phyloP scores from a whole-genome alignment of 2,797 vertebrate genomes.

The Scyliorhinus canicula region DNA sequence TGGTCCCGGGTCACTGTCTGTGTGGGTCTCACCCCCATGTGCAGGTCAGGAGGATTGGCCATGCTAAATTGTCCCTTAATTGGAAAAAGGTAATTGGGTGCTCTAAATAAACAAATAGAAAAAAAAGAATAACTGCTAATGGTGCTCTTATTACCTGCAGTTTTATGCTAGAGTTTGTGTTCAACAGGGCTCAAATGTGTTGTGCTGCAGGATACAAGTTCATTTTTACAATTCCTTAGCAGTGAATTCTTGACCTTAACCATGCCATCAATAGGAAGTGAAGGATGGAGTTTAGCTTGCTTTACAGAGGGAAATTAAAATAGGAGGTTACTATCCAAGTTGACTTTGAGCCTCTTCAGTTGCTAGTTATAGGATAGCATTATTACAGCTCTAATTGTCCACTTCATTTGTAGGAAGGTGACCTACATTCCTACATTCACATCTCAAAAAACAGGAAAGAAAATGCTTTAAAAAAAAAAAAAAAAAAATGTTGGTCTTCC shows the following conservation, averaged over 20 bases:
- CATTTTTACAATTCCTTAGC: not conserved
- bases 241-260: not conserved
- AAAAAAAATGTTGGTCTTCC: too few species aligned
- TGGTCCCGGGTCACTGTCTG: too few species aligned
- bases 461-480: not conserved
- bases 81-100: too few species aligned
- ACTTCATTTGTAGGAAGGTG: not conserved
- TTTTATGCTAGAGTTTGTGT: not conserved
- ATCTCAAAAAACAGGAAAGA: not conserved
- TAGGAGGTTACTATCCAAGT: not conserved
- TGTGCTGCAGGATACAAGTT: not conserved
- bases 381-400: not conserved
- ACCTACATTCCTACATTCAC: not conserved
- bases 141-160: not conserved
- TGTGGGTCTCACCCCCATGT: too few species aligned
- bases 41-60: too few species aligned
- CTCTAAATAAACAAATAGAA: too few species aligned
- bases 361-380: not conserved
- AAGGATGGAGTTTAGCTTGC: not conserved
- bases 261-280: not conserved
- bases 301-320: not conserved
- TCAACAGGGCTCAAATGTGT: not conserved
- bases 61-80: too few species aligned
- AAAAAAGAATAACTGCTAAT: too few species aligned
- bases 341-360: not conserved